These are phyloP conservation scores for Cataglyphis cursor DNA, from an alignment of 2,888 invertebrate species.

Conservation along the genomic window DNA sequence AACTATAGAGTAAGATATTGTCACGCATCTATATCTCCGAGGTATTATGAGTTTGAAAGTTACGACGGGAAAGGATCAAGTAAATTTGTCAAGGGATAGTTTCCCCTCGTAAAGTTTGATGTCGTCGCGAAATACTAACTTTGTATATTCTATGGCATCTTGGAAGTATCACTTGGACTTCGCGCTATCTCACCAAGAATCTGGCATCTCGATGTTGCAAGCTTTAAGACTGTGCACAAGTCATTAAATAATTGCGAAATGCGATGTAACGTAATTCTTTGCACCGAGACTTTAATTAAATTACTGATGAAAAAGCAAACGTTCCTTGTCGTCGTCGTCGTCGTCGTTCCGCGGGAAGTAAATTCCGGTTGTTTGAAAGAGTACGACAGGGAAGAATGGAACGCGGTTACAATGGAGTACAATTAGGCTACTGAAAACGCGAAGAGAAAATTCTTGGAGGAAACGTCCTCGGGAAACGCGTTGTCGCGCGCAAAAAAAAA, in stretches of 20 bases:
- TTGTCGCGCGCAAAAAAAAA: background rate
- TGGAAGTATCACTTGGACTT: background rate
- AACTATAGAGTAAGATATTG: constrained; percentile 1
- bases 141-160: constrained; percentile 21
- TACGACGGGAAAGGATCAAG: constrained; percentile 10
- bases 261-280: background rate
- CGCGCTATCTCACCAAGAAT: background rate
- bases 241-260: constrained; percentile 29
- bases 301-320: constrained; percentile 12
- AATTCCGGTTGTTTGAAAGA: constrained; percentile 1
- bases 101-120: constrained; percentile 8
- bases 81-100: constrained; percentile 23
- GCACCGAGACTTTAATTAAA: constrained; percentile 17
- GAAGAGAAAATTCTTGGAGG: background rate
- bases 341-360: background rate
- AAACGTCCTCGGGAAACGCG: background rate
- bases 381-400: constrained; percentile 13
- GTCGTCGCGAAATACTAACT: constrained; percentile 2
- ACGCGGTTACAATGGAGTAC: constrained; percentile 28
- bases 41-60: background rate
- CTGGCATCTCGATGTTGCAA: background rate
- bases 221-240: background rate
- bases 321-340: background rate
- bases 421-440: constrained; percentile 46
- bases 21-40: background rate